These are phyloP conservation scores for Tragulus kanchil DNA, from an alignment of 2,113 vertebrate species.

Conservation along the genomic window DNA sequence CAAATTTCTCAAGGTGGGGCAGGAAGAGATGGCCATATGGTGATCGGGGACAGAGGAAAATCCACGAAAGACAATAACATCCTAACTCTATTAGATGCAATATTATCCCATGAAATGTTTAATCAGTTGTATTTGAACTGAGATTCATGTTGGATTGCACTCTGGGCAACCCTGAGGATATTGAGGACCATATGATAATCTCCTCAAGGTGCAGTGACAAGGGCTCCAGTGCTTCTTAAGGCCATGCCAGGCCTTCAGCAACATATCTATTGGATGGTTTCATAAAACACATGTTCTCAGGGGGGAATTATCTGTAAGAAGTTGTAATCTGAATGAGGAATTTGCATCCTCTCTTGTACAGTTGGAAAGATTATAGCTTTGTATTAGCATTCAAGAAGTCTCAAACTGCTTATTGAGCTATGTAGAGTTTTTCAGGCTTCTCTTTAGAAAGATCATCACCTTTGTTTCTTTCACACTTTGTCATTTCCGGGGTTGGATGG, in stretches of 20 bases:
- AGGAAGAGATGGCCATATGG: background rate
- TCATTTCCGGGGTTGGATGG: background rate
- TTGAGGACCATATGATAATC: constrained; percentile 60
- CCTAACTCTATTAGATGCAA: constrained; percentile 44
- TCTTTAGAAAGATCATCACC: background rate
- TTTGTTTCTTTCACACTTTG: background rate
- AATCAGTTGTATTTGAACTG: constrained; percentile 29
- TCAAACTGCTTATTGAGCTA: background rate
- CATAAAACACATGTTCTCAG: background rate
- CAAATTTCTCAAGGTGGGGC: background rate
- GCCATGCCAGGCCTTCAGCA: background rate
- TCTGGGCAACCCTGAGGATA: constrained; percentile 63
- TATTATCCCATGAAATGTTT: background rate
- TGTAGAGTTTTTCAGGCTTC: background rate
- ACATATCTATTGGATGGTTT: constrained; percentile 28
- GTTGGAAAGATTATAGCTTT: constrained; percentile 22
- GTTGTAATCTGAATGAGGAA: constrained; percentile 2
- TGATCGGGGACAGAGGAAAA: background rate
- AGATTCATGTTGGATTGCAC: constrained; percentile 51
- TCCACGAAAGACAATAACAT: constrained; percentile 47
- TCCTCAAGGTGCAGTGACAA: constrained; percentile 59
- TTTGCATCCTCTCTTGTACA: background rate
- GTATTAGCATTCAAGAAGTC: constrained; percentile 30
- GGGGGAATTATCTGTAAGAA: background rate
- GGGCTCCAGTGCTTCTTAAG: constrained; percentile 27